phyloP scores from a whole-genome alignment of 1,140 invertebrate species.

The Procambarus virginalis region DNA sequence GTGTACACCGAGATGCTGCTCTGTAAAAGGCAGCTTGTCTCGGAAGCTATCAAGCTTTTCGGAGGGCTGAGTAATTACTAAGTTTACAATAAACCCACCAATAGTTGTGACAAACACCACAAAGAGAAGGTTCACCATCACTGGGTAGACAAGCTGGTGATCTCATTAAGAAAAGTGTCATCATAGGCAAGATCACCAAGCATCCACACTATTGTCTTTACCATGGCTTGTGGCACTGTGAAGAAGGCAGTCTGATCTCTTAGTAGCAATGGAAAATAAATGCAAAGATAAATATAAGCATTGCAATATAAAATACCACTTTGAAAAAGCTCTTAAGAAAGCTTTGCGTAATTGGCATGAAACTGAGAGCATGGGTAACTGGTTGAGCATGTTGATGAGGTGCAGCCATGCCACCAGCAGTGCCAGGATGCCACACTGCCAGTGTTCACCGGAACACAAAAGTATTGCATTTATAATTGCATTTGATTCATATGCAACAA shows the following conservation, averaged over 20 bases:
- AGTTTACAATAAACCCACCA: conserved; percentile 61
- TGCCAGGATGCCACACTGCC: conserved; percentile 61
- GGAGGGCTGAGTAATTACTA: conserved; percentile 57
- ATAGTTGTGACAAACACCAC: conserved; percentile 65
- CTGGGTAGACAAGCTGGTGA: conserved; percentile 52
- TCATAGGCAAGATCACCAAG: conserved; percentile 66
- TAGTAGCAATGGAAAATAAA: conserved; percentile 61
- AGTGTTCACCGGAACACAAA: conserved; percentile 44
- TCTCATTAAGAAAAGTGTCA: conserved; percentile 58
- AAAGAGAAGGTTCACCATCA: conserved; percentile 57
- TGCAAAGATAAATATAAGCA: conserved; percentile 61
- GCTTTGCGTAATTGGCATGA: conserved; percentile 54
- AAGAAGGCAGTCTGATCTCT: conserved; percentile 44
- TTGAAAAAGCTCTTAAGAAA: conserved; percentile 61
- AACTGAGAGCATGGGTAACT: conserved; percentile 57
- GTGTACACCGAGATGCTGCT: conserved; percentile 31
- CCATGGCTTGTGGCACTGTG: conserved; percentile 40
- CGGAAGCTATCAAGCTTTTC: conserved; percentile 56
- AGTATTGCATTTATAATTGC: background rate
- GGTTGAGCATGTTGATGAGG: conserved; percentile 62
- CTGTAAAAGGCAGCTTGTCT: conserved; percentile 48
- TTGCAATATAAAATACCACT: conserved; percentile 56
- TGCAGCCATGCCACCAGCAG: conserved; percentile 57
- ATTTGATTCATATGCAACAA: no score
- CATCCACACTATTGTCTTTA: conserved; percentile 68